Base-by-base conservation (phyloP, 1,140 invertebrate genomes). In the Manduca sexta region DNA sequence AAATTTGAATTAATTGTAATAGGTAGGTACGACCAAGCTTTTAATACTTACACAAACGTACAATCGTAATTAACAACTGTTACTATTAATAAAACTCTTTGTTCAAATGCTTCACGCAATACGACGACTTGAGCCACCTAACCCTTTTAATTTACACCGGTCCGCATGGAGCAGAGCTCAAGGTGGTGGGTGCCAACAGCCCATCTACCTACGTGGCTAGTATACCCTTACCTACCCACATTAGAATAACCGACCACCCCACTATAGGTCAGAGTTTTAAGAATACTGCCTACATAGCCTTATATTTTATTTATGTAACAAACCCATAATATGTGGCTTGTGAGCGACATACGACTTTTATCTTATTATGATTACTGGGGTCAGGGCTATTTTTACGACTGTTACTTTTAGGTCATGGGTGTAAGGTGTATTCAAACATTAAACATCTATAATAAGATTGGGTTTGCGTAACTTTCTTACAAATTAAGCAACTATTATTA, bases 221-320 rank as follows among this genome's bases (percentile, higher is more conserved):
- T 13, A 13, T 11, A 11, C 14, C 10, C 16, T 16, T 26, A 43
- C 43, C 33, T 54, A 52, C 40, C 52, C 26, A 29, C 39, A 44
- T 54, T 55, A 53, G 52, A 45, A 56, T 56, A 43, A 58, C 52
- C 49, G 53, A 46, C 61, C 61, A 45, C 55, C 43, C 38, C 33
- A 39, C 57, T 56, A n/a, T 57, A 56, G 56, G 53, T 52, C 57
- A 59, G 45, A 43, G 26, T 48, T 63, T 56, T 59, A 53, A 54
- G 59, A 64, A 64, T 59, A 53, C n/a, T n/a, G n/a, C n/a, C n/a
- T n/a, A n/a, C n/a, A n/a, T n/a, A n/a, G n/a, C n/a, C n/a, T n/a
- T n/a, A 45, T 56, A 16, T 50, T 48, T 56, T 49, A 45, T 18
- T 45, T 49, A 49, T 52, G 49, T 42, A 37, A 52, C 43, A 40